Conservation (phyloP, 2,888 invertebrate species). For the Athalia circularis region DNA sequence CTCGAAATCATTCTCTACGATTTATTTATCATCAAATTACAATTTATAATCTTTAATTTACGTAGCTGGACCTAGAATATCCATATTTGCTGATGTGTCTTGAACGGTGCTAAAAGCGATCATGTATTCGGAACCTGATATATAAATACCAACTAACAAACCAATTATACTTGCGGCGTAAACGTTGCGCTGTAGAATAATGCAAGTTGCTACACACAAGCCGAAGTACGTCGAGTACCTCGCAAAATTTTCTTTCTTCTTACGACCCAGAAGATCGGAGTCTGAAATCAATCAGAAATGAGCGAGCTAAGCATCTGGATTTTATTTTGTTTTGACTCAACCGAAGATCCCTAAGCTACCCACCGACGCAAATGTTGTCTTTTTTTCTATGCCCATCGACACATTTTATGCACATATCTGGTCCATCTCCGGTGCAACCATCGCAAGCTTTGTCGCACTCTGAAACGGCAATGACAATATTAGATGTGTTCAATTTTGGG, state of each 20-base stretch:
- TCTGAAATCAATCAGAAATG: conserved; percentile 54
- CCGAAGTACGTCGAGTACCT: conserved; percentile 91
- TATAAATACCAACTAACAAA: conserved; percentile 86
- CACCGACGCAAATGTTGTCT: conserved; percentile 87
- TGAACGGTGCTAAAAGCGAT: conserved; percentile 66
- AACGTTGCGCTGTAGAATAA: conserved; percentile 88
- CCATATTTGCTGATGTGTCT: conserved; percentile 64
- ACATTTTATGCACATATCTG: conserved; percentile 92
- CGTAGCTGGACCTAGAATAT: conserved; percentile 58
- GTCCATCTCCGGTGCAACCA: conserved; percentile 92
- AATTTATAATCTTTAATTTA: conserved; percentile 17
- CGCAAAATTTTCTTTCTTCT: conserved; percentile 78
- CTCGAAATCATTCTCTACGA: not conserved
- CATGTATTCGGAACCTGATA: conserved; percentile 90
- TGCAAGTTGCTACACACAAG: conserved; percentile 88
- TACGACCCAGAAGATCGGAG: conserved; percentile 72
- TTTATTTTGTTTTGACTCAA: not conserved
- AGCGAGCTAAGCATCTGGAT: not conserved
- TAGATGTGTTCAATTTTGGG: not conserved
- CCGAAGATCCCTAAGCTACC: conserved; percentile 63
- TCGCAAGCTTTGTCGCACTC: conserved; percentile 90
- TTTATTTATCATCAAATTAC: not conserved
- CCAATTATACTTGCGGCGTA: conserved; percentile 87
- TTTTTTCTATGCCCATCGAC: conserved; percentile 83
- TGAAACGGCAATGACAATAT: conserved; percentile 55